Base-by-base conservation (phyloP, 2,888 invertebrate genomes). In the Bembecia ichneumoniformis region DNA sequence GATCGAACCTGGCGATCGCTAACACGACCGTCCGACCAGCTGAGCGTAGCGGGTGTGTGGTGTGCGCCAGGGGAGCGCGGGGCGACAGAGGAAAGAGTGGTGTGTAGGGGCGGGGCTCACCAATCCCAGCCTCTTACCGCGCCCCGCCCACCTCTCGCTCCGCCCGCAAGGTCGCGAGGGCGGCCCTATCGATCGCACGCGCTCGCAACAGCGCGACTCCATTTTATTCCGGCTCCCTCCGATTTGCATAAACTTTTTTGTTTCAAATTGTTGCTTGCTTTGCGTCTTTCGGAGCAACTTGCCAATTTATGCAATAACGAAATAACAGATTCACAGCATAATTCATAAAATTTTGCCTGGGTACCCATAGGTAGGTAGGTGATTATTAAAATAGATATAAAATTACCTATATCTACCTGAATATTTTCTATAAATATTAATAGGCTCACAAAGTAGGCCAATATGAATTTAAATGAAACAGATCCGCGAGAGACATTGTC, bases 241-340 rank as follows among this genome's bases (percentile, higher is more conserved):
- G 77, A 86, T 87, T 86, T 86, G 86, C 86, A 86, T 87, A 83
- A 81, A 77, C 71, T 79, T 80, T 79, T 82, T 82, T 79, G 76
- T 81, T 78, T 75, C 71, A 65, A 76, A 74, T 77, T 71, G 69
- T 68, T 67, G 64, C 65, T 69, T 66, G 64, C 60, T 66, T 61
- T 59, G 57, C 60, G 62, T 58, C 62, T 61, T 44, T 15, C 13
- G 15, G 16, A 11, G 15, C 14, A 14, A 40, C 40, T 40, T 40
- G 40, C 5, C 40, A 13, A 40, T 14, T 40, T 40, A 13, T 40
- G 28, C 28, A 28, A 28, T 28, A 28, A 28, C 5, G 7, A 9
- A 28, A 28, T 28, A 28, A 28, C 28, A 28, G 28, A 28, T 28
- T 28, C 28, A 4, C 28, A 28, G 9, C 28, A 9, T 7, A 4